Percentiles rank a stretch among this genome's conserved stretches.
Evolutionary conservation across 2,113 vertebrate genomes (phyloP).

Genomic region (Microcebus murinus): DNA sequence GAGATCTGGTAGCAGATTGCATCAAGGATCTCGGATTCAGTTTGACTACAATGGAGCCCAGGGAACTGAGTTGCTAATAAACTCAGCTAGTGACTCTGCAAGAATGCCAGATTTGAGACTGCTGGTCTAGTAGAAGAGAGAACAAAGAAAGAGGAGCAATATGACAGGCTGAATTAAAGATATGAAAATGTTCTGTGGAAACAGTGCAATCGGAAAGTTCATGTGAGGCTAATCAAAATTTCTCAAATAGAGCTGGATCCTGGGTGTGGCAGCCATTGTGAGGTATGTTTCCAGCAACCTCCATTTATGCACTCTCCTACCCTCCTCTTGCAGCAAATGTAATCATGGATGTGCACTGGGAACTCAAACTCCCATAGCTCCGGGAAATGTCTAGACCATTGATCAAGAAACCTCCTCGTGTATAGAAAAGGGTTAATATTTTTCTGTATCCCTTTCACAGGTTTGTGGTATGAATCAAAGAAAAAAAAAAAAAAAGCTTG

Average conservation of each 20-base stretch:
- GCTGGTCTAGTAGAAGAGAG: not conserved
- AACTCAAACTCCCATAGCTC: not conserved
- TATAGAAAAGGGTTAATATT: constrained; percentile 37
- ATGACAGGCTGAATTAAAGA: not conserved
- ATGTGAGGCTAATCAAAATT: not conserved
- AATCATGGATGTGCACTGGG: not conserved
- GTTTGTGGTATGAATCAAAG: constrained; percentile 51
- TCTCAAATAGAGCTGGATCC: not conserved
- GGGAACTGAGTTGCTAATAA: not conserved
- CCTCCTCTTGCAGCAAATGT: not conserved
- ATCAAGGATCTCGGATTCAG: not conserved
- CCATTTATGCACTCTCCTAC: not conserved
- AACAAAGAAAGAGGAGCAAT: not conserved
- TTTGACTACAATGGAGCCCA: not conserved
- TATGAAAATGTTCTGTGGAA: not conserved
- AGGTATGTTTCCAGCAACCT: not conserved
- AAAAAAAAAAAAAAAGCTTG: not conserved
- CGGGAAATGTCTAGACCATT: constrained; percentile 28
- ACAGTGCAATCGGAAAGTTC: not conserved
- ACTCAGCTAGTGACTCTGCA: not conserved
- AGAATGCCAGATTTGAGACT: not conserved
- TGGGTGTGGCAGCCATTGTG: not conserved
- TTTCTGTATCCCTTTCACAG: not conserved
- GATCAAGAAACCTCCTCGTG: constrained; percentile 34
- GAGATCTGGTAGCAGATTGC: not conserved